Base-by-base conservation (phyloP, 1,140 invertebrate genomes). In the Micrasema minimum region DNA sequence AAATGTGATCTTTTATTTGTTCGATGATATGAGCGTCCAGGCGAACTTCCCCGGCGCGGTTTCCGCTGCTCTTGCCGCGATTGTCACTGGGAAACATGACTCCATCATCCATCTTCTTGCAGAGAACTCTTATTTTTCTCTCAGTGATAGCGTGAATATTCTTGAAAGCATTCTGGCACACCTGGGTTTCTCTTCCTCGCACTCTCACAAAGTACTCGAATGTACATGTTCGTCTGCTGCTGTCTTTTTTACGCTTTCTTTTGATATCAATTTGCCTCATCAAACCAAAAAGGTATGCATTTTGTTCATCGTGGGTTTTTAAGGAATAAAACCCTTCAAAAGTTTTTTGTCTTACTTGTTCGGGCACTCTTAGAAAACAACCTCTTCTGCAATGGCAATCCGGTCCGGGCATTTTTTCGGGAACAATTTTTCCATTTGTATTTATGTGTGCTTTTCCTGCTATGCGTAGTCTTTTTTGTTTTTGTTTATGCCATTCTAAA, bases 401-500 rank as follows among this genome's bases (percentile, higher is more conserved):
- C 20, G 82, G 79, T 0, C 86, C 86, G 3, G 85, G 85, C 69
- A 81, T 80, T 75, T 85, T 86, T 26, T 82, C 81, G 3, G 82
- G 80, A 14, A 86, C 82, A 16, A 86, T 59, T 77, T 86, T 84
- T 72, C 86, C 86, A 77, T 86, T 86, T 76, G 84, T 85, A 77
- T 86, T 87, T 78, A 85, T 81, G 69, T 87, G 86, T 71, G 85
- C 83, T 71, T 86, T 75, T 12, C 86, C 85, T 16, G 86, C 85
- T 62, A 87, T 84, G 72, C 85, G 80, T 50, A 86, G 78, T 31
- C 85, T 79, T 77, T 87, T 87, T 76, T 86, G 83, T 77, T 86
- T 86, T 79, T 86, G 85, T 78, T 86, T 86, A 79, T 86, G 85
- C 86, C 86, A 87, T 82, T 87, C 84, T 86, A 77, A 69, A 85